Conservation (phyloP, 2,888 invertebrate species). For the Apoda limacodes region DNA sequence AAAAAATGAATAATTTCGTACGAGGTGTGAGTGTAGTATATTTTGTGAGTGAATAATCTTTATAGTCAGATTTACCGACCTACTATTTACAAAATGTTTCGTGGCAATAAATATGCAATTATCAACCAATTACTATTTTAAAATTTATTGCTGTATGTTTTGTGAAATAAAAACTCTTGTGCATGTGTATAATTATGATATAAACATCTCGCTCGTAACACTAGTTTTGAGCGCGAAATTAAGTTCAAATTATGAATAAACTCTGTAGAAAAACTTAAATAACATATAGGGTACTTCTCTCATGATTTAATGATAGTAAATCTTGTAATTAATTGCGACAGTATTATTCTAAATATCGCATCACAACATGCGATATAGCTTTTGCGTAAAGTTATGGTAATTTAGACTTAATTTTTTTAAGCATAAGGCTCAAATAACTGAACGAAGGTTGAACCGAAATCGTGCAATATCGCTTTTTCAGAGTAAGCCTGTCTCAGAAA, state of each 20-base stretch:
- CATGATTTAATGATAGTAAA: slow-evolving; percentile 26
- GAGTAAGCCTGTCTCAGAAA: slow-evolving; percentile 45
- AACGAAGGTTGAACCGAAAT: slow-evolving; percentile 19
- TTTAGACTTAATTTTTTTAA: slow-evolving; percentile 26
- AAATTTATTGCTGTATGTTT: no score
- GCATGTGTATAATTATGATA: no score
- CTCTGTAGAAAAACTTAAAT: slow-evolving; percentile 9
- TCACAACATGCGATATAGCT: slow-evolving; percentile 25
- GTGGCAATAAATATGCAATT: no score
- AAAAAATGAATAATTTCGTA: no score
- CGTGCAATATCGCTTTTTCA: slow-evolving; percentile 24
- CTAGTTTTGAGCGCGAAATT: slow-evolving; percentile 36
- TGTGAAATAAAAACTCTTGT: no score
- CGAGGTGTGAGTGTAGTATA: no score
- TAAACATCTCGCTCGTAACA: no score
- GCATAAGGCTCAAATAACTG: slow-evolving; percentile 31
- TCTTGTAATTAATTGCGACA: slow-evolving; percentile 36
- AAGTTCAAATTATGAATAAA: slow-evolving; percentile 24
- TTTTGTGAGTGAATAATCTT: no score
- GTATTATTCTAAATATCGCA: slow-evolving; percentile 44
- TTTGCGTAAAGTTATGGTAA: slow-evolving; percentile 24
- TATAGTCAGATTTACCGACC: no score
- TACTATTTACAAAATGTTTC: no score
- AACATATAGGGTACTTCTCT: slow-evolving; percentile 4
- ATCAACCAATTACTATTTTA: no score